Base-by-base conservation (phyloP, 2,888 invertebrate species). In the Sinodicranocentrus sp. region DNA sequence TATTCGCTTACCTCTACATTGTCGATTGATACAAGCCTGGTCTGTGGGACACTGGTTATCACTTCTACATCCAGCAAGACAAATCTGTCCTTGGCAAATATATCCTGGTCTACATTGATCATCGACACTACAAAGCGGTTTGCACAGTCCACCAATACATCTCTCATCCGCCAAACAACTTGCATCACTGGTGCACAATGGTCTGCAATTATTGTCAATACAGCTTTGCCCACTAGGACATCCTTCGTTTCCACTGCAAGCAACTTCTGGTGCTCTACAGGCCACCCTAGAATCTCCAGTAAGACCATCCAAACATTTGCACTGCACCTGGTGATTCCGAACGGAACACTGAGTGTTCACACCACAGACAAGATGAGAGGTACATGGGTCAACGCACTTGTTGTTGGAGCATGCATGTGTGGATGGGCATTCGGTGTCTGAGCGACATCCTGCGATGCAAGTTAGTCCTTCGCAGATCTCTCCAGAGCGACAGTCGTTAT, bases 41-140 rank as follows among this genome's bases (percentile, higher is more conserved):
- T 94, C 92, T 84, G 91, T 92, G 8, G 94, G 92, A 90, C 97
- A 97, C 15, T 94, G 93, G 59, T 94, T 94, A 90, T 97, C 97
- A 89, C 94, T 95, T 83, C 97, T 93, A 90, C 97, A 97, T 61
- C 97, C 97, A 89, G 94, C 93, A 90, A 95, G 94, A 90, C 97
- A 97, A 86, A 97, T 92, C 89, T 96, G 93, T 89, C 95, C 95
- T 90, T 95, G 95, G 89, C 97, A 97, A 89, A 97, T 96, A 91
- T 96, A 95, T 87, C 95, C 94, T 15, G 93, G 92, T 21, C 93
- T 93, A 89, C 97, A 97, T 83, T 95, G 94, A 15, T 94, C 93
- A 90, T 97, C 97, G 72, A 94, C 95, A 90, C 96, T 97, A 90
- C 97, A 97, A 33, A 97, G 94, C 1, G 94, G 92, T 90, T 95